Evolutionary conservation across 2,113 vertebrate genomes (phyloP), one percentile per base, ranked within the genome.

Genomic region (Tragelaphus strepsiceros): DNA sequence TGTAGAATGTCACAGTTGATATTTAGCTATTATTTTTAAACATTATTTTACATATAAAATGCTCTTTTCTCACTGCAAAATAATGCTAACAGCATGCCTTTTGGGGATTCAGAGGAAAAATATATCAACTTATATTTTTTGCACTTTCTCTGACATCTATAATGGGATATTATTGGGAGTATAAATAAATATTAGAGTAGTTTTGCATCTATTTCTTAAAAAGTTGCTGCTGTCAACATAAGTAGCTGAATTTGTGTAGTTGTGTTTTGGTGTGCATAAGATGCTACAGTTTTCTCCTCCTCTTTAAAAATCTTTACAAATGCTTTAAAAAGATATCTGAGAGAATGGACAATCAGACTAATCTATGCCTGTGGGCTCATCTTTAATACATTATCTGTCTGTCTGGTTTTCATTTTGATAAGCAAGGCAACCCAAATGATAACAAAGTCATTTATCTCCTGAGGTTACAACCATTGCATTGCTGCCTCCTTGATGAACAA

Each of bases 1-100:
- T 97, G 61, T 5, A 86, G 14, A 91, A 88, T 97, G 88, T 97
- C 96, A 96, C 53, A 95, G 39, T 64, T 97, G 96, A 56, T 98
- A 96, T 96, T 97, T 97, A 81, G 92, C 56, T 96, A 94, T 97
- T 95, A 82, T 62, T 97, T 46, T 8, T 93, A 28, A 93, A 5
- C 1, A 64, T 62, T 67, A 11, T 51, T 92, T 13, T 10, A 91
- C 17, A 77, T 32, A 85, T 26, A 61, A 43, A 90, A 80, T 51
- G n/a, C 2, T 28, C 3, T 56, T 56, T 95, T 88, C 17, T 95
- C 19, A 26, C 10, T 61, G 3, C 13, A 5, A 13, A 78, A 91
- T 21, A 67, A 26, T 43, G 59, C 3, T 61, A 78, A 85, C 19
- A 35, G 12, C 2, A 49, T 92, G 10, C 3, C 14, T 51, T 91